Evolutionary conservation across 2,888 invertebrate species (phyloP), one percentile per base, ranked within the genome.

Genomic region (Tipula lateralis): DNA sequence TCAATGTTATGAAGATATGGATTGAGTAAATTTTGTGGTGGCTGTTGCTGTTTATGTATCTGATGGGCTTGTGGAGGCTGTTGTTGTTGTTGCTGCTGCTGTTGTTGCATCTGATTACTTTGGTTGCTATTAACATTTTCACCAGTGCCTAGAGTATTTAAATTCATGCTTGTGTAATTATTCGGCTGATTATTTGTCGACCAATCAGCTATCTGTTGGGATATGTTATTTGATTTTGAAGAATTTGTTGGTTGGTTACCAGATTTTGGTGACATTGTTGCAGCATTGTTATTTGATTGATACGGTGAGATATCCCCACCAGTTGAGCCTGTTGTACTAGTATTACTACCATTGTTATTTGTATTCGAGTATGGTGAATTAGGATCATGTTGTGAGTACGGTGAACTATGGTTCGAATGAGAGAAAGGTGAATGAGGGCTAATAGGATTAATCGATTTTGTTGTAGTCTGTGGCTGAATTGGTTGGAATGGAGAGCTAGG

Each of bases 341-440:
- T 12, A 66, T 66, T 66, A 24, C 66, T 66, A 3, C 24, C 66
- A 66, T 24, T 66, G 24, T 66, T 66, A 66, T 66, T 66, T 3
- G 66, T 24, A 50, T 83, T 30, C 9, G 84, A 84, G 87, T 90
- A 91, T 85, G 88, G 91, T 13, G 89, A 86, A 44, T 90, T 87
- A 80, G 90, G 89, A 24, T 88, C 87, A 84, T 87, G 86, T 84
- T 90, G 90, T n/a, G 90, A 87, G 86, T 90, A 91, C 9, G 91
- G 89, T 1, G 91, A 88, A 32, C 85, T 82, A 5, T 85, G 84
- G 84, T 90, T 90, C 1, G 88, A 88, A 3, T 91, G 90, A 0
- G 91, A 89, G 86, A 90, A 91, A 9, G 91, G 89, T n/a, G 44
- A 34, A 84, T 84, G 66, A 1, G 84, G 84, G 34, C 80, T 81